These are phyloP conservation scores for Odontocerum albicorne DNA, from an alignment of 2,888 invertebrate genomes.

Conservation along the genomic window DNA sequence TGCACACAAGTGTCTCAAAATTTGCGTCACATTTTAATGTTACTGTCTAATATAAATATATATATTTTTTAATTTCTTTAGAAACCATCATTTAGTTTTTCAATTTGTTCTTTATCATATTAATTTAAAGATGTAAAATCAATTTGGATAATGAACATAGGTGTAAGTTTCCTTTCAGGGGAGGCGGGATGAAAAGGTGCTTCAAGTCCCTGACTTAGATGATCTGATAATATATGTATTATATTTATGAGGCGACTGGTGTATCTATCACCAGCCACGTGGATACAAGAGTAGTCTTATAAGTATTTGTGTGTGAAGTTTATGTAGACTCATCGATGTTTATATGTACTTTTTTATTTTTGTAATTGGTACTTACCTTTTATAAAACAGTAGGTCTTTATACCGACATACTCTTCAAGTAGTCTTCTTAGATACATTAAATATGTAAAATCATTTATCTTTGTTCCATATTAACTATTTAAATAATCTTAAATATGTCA, in stretches of 20 bases:
- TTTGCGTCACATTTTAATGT: neutral
- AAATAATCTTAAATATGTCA: too few relatives aligned
- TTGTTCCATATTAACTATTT: too few relatives aligned
- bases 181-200: neutral
- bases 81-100: neutral
- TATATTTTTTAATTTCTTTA: neutral
- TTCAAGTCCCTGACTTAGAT: too few relatives aligned
- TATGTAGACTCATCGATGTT: neutral
- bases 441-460: too few relatives aligned
- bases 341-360: constrained; percentile 18
- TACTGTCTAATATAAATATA: neutral
- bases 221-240: too few relatives aligned
- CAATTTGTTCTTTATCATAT: neutral
- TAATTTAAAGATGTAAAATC: too few relatives aligned
- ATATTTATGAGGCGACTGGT: constrained; percentile 21
- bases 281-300: constrained; percentile 24
- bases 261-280: constrained; percentile 33
- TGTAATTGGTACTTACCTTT: constrained; percentile 7
- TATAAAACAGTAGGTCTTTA: too few relatives aligned
- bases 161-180: constrained; percentile 3
- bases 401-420: too few relatives aligned
- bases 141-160: too few relatives aligned
- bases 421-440: too few relatives aligned
- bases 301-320: constrained; percentile 9
- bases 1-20: too few relatives aligned